These are phyloP conservation scores for Amphimedon queenslandica DNA, from an alignment of 37 sponge, comb jelly and placozoan species.

Conservation along the genomic window DNA sequence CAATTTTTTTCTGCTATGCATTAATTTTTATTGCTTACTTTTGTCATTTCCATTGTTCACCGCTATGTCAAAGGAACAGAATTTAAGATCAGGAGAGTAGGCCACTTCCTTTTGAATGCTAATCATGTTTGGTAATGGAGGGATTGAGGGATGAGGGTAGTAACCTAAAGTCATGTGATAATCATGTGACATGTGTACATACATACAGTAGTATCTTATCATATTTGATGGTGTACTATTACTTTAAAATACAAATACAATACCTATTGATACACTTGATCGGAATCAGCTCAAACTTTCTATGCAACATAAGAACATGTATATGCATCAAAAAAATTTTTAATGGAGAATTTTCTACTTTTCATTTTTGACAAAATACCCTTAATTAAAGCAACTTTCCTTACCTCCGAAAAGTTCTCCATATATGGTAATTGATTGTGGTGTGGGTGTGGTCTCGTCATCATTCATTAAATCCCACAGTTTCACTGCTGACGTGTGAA, in stretches of 20 bases:
- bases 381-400: too few relatives aligned
- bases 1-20: too few relatives aligned
- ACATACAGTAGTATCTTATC: too few relatives aligned
- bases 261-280: too few relatives aligned
- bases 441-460: background rate
- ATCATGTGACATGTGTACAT: background rate
- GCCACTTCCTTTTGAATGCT: constrained; percentile 32
- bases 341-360: too few relatives aligned
- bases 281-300: too few relatives aligned
- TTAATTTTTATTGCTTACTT: too few relatives aligned
- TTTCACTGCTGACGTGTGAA: constrained; percentile 7
- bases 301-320: too few relatives aligned
- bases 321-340: too few relatives aligned
- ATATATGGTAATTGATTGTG: constrained; percentile 11
- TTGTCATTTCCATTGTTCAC: background rate
- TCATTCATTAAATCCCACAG: background rate
- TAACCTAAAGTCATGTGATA: constrained; percentile 6
- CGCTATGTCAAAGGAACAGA: constrained; percentile 45
- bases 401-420: constrained; percentile 65
- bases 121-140: background rate
- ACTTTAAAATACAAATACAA: too few relatives aligned
- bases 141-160: constrained; percentile 39
- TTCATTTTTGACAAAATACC: too few relatives aligned
- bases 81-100: constrained; percentile 38
- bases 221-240: too few relatives aligned